Evolutionary conservation across 2,113 vertebrate genomes (phyloP), one percentile per base, ranked within the genome.

Genomic region (Eclectus roratus): DNA sequence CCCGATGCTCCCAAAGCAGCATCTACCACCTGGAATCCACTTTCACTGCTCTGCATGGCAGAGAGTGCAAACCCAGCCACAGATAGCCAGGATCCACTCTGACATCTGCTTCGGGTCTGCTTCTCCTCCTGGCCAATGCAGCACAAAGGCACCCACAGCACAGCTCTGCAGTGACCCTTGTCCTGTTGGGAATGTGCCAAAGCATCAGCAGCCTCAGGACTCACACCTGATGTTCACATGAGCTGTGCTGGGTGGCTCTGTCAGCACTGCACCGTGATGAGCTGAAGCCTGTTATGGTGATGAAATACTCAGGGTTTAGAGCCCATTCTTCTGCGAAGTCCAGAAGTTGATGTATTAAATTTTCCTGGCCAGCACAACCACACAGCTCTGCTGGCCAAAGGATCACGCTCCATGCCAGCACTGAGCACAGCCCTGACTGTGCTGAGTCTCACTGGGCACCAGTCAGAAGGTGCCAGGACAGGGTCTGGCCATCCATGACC

Each of bases 371-470:
- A 53, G 24, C 50, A 41, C 43, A 29, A 23, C 33, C 23, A 11
- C 39, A 5, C 60, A n/a, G 55, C 44, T 28, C 55, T 23, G 55
- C 65, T 11, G 12, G 10, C 44, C 6, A 1, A 64, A 24, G 55
- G 55, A 4, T 8, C 8, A 10, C 2, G 0, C 23, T 46, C 39
- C 2, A 1, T 49, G 15, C 55, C 39, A 16, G 52, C 35, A 11
- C 64, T 1, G 1, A 78, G 27, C 13, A 18, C 9, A 2, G 31
- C 25, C 31, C n/a, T 1, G 28, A 64, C 41, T 56, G 20, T 12
- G 27, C 50, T 6, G 1, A 8, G 2, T 46, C 50, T 66, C 11
- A 21, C 29, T 6, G 7, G 37, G 46, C 60, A 64, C 60, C 17
- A 7, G 25, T 29, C 68, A 44, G 56, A 44, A 29, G 24, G 31